These are phyloP conservation scores for Varanus komodoensis DNA, from an alignment of 2,113 vertebrate species.

Conservation along the genomic window DNA sequence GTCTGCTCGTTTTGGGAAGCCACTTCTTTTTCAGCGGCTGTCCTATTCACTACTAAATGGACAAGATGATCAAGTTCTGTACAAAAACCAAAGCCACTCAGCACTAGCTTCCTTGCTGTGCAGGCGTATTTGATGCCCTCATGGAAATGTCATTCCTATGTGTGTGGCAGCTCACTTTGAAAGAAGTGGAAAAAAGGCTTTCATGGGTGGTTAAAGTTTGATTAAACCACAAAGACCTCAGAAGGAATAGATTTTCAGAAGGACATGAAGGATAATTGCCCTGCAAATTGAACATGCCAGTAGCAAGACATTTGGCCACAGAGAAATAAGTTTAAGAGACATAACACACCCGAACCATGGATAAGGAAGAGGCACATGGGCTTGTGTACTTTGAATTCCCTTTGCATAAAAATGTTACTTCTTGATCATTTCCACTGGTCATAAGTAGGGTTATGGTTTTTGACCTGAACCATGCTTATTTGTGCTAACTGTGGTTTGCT, in stretches of 20 bases:
- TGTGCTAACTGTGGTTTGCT: neutral
- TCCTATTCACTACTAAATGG: neutral
- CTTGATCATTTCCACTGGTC: neutral
- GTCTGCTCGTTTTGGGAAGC: neutral
- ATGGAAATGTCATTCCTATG: slow-evolving; percentile 23
- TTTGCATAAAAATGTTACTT: neutral
- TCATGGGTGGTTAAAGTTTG: neutral
- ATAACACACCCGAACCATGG: neutral
- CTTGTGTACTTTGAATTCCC: neutral
- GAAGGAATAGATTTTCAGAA: slow-evolving; percentile 23
- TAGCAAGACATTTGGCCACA: neutral
- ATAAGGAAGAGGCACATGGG: neutral
- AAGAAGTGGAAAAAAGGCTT: neutral
- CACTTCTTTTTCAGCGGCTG: neutral
- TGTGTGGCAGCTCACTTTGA: slow-evolving; percentile 1
- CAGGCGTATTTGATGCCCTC: neutral
- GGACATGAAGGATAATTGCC: neutral
- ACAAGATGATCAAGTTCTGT: neutral
- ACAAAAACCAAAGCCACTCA: neutral
- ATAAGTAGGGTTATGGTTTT: neutral
- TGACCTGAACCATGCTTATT: neutral
- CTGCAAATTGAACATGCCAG: neutral
- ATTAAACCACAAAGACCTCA: neutral
- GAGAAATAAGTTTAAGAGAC: neutral
- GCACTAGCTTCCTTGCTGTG: slow-evolving; percentile 23